Percentiles rank a stretch among this genome's conserved stretches.
Conservation (phyloP, 2,113 vertebrate genomes). For the Zonotrichia leucophrys region DNA sequence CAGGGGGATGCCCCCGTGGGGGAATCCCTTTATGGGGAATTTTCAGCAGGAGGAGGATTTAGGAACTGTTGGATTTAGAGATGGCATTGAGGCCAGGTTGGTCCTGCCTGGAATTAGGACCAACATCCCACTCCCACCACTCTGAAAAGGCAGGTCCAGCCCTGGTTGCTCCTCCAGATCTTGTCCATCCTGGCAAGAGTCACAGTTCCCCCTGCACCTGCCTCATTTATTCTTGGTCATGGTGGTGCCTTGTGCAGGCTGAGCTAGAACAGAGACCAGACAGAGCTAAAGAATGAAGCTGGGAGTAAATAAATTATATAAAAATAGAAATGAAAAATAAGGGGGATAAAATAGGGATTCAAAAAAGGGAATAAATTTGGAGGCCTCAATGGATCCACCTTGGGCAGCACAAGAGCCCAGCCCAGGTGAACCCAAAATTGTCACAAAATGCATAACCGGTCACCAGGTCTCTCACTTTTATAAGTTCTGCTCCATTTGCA, state of each 20-base stretch:
- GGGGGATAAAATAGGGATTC: no score
- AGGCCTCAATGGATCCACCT: neutral
- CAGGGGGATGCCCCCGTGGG: neutral
- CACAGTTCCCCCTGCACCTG: rapidly evolving
- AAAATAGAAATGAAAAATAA: no score
- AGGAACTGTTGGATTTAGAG: neutral
- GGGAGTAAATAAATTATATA: neutral
- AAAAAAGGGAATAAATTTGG: neutral
- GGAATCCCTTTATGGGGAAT: neutral
- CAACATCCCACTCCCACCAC: rapidly evolving
- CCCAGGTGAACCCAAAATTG: neutral
- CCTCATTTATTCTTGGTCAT: neutral
- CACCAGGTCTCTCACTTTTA: neutral
- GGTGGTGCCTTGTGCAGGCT: neutral
- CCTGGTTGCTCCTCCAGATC: neutral
- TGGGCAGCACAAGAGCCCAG: neutral
- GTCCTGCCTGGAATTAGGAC: neutral
- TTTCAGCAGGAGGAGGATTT: neutral
- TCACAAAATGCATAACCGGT: rapidly evolving
- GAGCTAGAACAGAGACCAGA: neutral
- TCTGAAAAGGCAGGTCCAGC: neutral
- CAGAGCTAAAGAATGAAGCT: neutral
- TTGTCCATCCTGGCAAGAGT: neutral
- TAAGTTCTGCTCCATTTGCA: neutral
- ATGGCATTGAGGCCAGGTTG: neutral